Evolutionary conservation across 2,797 vertebrate species (phyloP).

Genomic region (Anguilla megastoma): DNA sequence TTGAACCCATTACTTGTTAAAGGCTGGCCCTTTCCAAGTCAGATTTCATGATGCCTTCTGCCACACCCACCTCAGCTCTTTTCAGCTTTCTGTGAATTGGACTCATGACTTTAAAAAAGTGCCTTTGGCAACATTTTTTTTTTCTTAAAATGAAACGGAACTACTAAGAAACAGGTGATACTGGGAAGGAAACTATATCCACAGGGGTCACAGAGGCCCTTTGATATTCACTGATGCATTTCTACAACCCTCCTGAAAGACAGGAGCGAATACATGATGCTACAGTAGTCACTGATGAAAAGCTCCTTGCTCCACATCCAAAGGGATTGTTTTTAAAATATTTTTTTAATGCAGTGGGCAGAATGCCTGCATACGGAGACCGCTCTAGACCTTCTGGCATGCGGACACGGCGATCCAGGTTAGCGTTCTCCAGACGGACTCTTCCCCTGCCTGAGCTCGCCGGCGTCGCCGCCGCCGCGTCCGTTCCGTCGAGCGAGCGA

Average conservation of each 20-base stretch:
- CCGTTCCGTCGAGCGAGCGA: neutral
- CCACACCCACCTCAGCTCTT: neutral
- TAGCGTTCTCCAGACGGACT: neutral
- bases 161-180: neutral
- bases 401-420: neutral
- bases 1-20: neutral
- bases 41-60: neutral
- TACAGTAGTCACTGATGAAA: neutral
- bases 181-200: neutral
- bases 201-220: neutral
- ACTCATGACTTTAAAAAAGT: neutral
- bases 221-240: neutral
- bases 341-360: neutral
- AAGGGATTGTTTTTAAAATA: neutral
- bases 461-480: neutral
- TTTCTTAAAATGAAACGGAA: neutral
- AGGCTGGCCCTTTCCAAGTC: neutral
- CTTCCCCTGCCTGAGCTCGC: neutral
- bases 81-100: neutral
- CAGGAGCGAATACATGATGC: neutral
- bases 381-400: neutral
- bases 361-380: neutral
- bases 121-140: neutral
- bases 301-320: neutral
- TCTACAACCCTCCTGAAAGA: neutral